phyloP scores from a whole-genome alignment of 2,797 vertebrate genomes.

The Peromyscus melanophrys region DNA sequence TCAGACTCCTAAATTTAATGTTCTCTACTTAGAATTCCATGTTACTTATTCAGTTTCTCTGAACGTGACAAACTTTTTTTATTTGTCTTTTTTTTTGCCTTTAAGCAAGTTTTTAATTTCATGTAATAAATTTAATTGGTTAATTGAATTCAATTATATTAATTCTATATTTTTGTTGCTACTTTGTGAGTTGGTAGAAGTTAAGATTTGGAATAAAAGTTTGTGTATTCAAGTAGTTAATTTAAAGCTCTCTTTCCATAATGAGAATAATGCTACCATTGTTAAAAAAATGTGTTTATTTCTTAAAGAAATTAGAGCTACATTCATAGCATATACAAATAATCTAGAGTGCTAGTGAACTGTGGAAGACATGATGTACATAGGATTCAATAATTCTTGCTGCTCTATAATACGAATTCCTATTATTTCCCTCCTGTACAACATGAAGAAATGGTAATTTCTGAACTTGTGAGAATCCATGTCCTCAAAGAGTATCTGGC shows the following conservation, averaged over 20 bases:
- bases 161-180: constrained; percentile 67
- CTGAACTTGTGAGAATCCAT: constrained; percentile 48
- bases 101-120: constrained; percentile 59
- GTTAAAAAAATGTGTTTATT: constrained; percentile 56
- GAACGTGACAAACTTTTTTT: constrained; percentile 30
- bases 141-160: constrained; percentile 32
- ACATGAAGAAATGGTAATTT: constrained; percentile 56
- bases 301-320: constrained; percentile 62
- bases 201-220: constrained; percentile 62
- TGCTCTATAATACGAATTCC: constrained; percentile 53
- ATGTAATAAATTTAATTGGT: constrained; percentile 53
- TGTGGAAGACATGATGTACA: not conserved
- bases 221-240: not conserved
- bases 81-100: constrained; percentile 34
- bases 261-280: constrained; percentile 49
- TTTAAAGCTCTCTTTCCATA: constrained; percentile 62
- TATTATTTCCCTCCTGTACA: constrained; percentile 32
- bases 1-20: not conserved
- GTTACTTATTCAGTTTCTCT: constrained; percentile 48
- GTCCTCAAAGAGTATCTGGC: constrained; percentile 14
- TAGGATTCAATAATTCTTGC: constrained; percentile 50
- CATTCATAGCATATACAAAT: constrained; percentile 50
- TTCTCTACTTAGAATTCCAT: constrained; percentile 41
- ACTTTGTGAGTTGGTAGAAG: constrained; percentile 21
- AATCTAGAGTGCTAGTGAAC: constrained; percentile 26